Evolutionary conservation across 2,888 invertebrate genomes (phyloP), one percentile per base, ranked within the genome.

Genomic region (Chydorus sphaericus): DNA sequence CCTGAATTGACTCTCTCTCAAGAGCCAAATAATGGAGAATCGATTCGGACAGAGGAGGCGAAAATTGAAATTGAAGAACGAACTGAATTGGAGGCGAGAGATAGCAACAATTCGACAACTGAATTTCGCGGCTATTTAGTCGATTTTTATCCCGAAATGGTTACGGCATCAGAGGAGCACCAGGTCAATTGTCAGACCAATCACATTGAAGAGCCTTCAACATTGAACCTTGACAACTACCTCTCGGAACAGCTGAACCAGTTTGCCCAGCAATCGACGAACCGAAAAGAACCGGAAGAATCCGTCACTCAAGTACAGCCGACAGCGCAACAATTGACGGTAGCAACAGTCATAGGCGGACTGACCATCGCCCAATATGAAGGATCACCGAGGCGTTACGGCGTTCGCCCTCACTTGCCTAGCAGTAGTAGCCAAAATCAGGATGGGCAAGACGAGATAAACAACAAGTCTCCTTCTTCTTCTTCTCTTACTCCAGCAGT

Each of bases 331-430:
- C n/a, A n/a, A n/a, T n/a, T 44, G 44, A 33, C 52, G 7, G 23
- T 52, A 10, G 52, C 52, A 23, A 52, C 52, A 49, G 80, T 85
- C 39, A 86, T 87, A 65, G 87, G 86, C 49, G 83, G 80, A 69
- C 73, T 88, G 64, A 90, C 90, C n/a, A 91, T 92, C 63, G 89
- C 91, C 20, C 88, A 91, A 66, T 92, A 92, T 68, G 89, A 91
- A 63, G 90, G 88, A 16, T 91, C 90, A 39, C 91, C 91, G 16
- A 74, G 89, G 62, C 78, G 91, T 62, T 90, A 90, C 68, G 90
- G 89, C 4, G 77, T 82, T 57, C 75, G 79, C 28, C 66, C 63
- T 20, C 57, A 58, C 28, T 53, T 61, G 37, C 37, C 58, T 16
- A 48, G 59, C 20, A 36, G 26, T 11, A 36, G 31, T 33, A 54